Base-by-base conservation (phyloP, 2,888 invertebrate genomes). In the Sarcophaga subvicina region DNA sequence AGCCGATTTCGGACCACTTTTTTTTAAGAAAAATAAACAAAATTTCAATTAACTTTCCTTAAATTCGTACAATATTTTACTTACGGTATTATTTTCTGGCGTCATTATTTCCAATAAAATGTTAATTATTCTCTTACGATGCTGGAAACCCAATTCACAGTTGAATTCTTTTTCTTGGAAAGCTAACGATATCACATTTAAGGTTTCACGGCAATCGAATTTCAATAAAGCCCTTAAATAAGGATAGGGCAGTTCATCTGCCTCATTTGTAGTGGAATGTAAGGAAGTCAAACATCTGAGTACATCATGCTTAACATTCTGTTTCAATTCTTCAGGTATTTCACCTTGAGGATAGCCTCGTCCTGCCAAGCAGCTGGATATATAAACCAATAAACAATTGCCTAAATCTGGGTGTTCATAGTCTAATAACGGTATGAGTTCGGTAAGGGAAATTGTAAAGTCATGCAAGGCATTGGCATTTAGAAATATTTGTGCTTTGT, bases 301-400 rank as follows among this genome's bases (percentile, higher is more conserved):
- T n/a, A 97, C 93, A 91, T 97, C 96, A 85, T 96, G 95, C 91
- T 97, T 97, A 1, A 97, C 97, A 90, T 95, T 94, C 54, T 95
- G 94, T 10, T 95, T 95, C 72, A 95, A 93, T 59, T 95, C 94
- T 12, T 94, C 94, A 0, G 96, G 95, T 89, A 97, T 95, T 89
- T 96, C 95, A 0, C 97, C 97, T 63, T 94, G 94, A 0, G 97
- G 98, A 94, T 97, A 98, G 1, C 96, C 97, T 81, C 97, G 94
- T 0, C 98, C 98, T n/a, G 97, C 96, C 88, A 98, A 94, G 91
- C 98, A 98, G 89, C 97, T 97, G 88, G 97, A 97, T 49, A 97
- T 95, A 91, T 98, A 98, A 3, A 98, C 97, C 75, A 98, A 93
- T 88, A 98, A 93, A 87, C 97, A 97, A 91, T 98, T 98, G 10